Percentiles rank a stretch among this genome's conserved stretches.
These are phyloP conservation scores for Ceratothoa steindachneri DNA, from an alignment of 2,888 invertebrate genomes.

Conservation along the genomic window DNA sequence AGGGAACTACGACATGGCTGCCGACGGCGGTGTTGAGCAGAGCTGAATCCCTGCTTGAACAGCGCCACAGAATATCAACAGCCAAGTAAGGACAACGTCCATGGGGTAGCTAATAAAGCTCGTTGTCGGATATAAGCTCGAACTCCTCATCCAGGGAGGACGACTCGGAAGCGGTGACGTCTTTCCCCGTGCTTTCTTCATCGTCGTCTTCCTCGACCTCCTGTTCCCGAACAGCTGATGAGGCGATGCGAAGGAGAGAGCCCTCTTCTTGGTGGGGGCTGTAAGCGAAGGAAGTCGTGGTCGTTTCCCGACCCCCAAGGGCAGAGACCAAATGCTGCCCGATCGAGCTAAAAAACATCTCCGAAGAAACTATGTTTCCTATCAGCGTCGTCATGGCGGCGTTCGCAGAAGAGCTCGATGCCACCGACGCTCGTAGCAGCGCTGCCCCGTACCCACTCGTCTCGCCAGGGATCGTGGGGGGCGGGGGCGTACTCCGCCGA, in stretches of 20 bases:
- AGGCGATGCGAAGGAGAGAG: too few relatives aligned
- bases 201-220: background rate
- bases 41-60: too few relatives aligned
- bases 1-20: too few relatives aligned
- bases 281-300: background rate
- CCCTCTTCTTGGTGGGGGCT: too few relatives aligned
- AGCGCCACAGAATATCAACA: too few relatives aligned
- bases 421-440: too few relatives aligned
- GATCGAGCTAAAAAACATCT: background rate
- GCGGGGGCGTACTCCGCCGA: background rate
- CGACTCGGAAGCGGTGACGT: background rate
- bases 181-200: background rate
- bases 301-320: background rate
- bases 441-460: too few relatives aligned
- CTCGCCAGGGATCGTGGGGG: too few relatives aligned
- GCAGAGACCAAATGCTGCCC: background rate
- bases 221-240: background rate
- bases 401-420: background rate
- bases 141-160: background rate
- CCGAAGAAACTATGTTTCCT: background rate
- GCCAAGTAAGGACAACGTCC: too few relatives aligned
- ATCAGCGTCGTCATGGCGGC: background rate
- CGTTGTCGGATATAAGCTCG: conserved; percentile 2
- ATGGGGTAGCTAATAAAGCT: background rate
- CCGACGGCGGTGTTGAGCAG: too few relatives aligned